Base-by-base conservation (phyloP, 2,113 vertebrate genomes). In the Erinaceus europaeus region DNA sequence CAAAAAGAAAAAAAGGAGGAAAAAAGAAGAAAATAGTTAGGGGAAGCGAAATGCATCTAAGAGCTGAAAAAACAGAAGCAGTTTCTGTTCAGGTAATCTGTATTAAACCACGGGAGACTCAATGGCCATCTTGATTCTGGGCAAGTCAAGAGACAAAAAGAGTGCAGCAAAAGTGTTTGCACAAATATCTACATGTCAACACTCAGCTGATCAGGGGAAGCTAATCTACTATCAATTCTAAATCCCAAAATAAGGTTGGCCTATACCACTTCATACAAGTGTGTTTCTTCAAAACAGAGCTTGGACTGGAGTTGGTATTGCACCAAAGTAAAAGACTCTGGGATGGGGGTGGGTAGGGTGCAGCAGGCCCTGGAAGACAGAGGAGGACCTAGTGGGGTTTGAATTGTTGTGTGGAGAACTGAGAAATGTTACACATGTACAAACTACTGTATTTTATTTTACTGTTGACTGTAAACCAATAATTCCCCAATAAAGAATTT, bases 21-120 rank as follows among this genome's bases (percentile, higher is more conserved):
- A 1, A 44, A 87, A 92, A 94, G 93, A 8, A 23, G 17, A 55
- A 84, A 42, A 34, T 34, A 89, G 40, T 20, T n/a, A 85, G 88
- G 46, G 4, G 44, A 87, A 94, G 89, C 93, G 91, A 93, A 14
- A 71, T 69, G 81, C 27, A 77, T 84, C 46, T 91, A 61, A 82
- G 81, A 53, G 73, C 68, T 94, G n/a, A n/a, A n/a, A n/a, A n/a
- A n/a, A n/a, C n/a, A n/a, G n/a, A n/a, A n/a, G 77, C 71, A 93
- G 74, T 69, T 86, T 82, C 78, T 62, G 71, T 85, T 79, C 84
- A 73, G 82, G 85, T 8, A 74, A 52, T 85, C 84, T 77, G 40
- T 12, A 48, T 82, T 48, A 82, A 36, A 86, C 77, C 83, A 59
- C 36, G 0, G 20, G 34, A 42, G 88, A 91, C 20, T 42, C 10